Evolutionary conservation across 2,888 invertebrate genomes (phyloP).

Genomic region (Caenorhabditis sp.): DNA sequence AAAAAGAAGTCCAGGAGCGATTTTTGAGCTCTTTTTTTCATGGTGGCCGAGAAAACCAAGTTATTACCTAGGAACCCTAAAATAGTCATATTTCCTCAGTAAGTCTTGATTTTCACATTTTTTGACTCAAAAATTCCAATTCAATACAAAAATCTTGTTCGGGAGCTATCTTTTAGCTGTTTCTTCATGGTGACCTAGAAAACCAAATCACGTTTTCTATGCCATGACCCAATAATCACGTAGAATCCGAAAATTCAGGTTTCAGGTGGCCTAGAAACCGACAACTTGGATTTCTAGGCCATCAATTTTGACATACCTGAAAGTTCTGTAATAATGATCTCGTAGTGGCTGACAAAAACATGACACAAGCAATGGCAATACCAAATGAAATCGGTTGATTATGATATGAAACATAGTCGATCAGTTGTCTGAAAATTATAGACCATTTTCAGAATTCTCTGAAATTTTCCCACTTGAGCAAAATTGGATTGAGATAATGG

Average conservation of each 20-base stretch:
- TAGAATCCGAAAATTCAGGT: no score
- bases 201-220: neutral
- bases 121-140: neutral
- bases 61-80: neutral
- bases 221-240: neutral
- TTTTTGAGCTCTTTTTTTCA: no score
- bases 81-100: slow-evolving; percentile 7
- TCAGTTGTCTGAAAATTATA: slow-evolving; percentile 53
- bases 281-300: no score
- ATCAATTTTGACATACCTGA: slow-evolving; percentile 35
- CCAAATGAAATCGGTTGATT: slow-evolving; percentile 57
- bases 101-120: slow-evolving; percentile 3
- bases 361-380: slow-evolving; percentile 56
- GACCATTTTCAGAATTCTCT: neutral
- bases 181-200: no score
- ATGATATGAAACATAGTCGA: slow-evolving; percentile 57
- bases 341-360: slow-evolving; percentile 49
- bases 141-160: no score
- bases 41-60: no score
- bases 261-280: no score
- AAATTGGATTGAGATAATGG: slow-evolving; percentile 62
- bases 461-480: slow-evolving; percentile 47
- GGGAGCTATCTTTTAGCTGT: no score
- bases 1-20: no score
- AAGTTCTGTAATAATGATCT: slow-evolving; percentile 38